Base-by-base conservation (phyloP, 2,888 invertebrate genomes). In the Mesoligia furuncula region DNA sequence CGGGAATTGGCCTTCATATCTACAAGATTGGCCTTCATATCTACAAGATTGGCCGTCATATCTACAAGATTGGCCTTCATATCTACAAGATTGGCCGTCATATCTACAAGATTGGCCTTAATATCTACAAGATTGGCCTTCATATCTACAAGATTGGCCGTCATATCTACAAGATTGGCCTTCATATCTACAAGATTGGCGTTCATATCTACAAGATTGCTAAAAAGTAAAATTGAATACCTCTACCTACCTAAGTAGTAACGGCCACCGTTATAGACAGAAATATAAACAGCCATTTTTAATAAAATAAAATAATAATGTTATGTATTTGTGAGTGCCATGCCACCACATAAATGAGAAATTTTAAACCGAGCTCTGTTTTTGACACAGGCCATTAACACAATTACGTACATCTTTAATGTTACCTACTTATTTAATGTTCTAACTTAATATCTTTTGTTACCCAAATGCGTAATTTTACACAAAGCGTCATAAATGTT, bases 391-490 rank as follows among this genome's bases (percentile, higher is more conserved):
- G 17, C 54, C 70, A 75, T 81, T 76, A 79, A 64, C 71, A 78
- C 54, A 73, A 78, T 86, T 79, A 72, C 70, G 66, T 71, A 74
- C 73, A 73, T 70, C 71, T 85, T 76, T 73, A 74, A 79, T 79
- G 79, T 68, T 79, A 66, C 72, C 73, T 76, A 81, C 65, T 79
- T 79, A 86, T 85, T 87, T 73, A 77, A 75, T 85, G 75, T 68
- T 75, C 39, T 69, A 79, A 70, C 75, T 82, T 80, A 79, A 85
- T 85, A 87, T 85, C 74, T 80, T 82, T 87, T 73, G 73, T 83
- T 79, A 80, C 73, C 77, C 62, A 82, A 86, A 80, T 80, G 85
- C 77, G 78, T 80, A 80, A 86, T 86, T 80, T 76, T 86, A 85
- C 73, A 85, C 75, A 80, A 85, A 87, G 78, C 80, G 71, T 75